Evolutionary conservation across 2,888 invertebrate genomes (phyloP), one percentile per base, ranked within the genome.

Genomic region (Acleris holmiana): DNA sequence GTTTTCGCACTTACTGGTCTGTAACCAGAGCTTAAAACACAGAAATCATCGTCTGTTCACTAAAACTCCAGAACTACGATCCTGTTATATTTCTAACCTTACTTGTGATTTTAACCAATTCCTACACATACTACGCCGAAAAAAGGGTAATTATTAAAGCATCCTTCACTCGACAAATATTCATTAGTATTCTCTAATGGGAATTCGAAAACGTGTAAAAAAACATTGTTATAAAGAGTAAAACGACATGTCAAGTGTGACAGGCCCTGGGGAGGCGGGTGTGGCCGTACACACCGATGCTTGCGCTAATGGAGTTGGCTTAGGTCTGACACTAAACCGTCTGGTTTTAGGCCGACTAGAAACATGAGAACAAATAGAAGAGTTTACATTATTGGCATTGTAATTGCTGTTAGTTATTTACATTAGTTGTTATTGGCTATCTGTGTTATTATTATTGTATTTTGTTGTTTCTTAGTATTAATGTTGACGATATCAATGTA

Each of bases 151-250:
- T 78, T 73, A 72, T 66, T 67, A 58, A 69, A 69, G 50, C 68
- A 69, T 68, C 68, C 71, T 73, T 74, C 75, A 74, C 69, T 72
- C 66, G 68, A 61, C 69, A 69, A 61, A 65, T 69, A 72, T 78
- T 80, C 72, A 79, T 79, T 78, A 80, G 74, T 63, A 44, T 29
- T 66, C 68, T 70, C 85, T 80, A 79, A 80, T 82, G 86, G 86
- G 87, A 83, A 80, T 85, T 80, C 71, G 70, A 77, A 82, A 78
- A 84, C 80, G 78, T 81, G 73, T 79, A 73, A 72, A 73, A 73
- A 75, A 69, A 72, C 69, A 73, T 72, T 69, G 68, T 71, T 72
- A 78, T 79, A 76, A 83, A 81, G 82, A 80, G 79, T 73, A 67
- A 70, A 73, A 71, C 67, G 72, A 71, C 68, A 67, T 67, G 67